Conservation (phyloP, 2,113 vertebrate species). For the Chaetura pelagica region DNA sequence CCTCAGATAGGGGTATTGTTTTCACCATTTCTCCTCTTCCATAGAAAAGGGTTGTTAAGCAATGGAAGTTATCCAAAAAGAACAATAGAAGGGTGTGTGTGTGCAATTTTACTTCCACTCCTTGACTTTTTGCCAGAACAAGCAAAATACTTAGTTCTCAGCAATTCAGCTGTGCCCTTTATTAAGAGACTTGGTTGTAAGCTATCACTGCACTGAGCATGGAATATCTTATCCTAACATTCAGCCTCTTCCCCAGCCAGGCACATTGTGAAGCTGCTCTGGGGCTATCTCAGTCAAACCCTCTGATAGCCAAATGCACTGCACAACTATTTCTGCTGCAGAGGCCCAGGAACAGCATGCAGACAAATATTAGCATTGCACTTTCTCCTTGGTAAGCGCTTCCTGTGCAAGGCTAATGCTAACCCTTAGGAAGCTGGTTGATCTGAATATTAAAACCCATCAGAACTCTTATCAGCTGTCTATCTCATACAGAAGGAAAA, state of each 20-base stretch:
- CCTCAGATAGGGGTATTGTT: constrained; percentile 29
- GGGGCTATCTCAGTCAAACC: background rate
- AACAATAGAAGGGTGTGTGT: constrained; percentile 24
- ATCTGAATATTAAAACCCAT: background rate
- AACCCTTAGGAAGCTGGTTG: background rate
- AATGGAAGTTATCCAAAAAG: constrained; percentile 54
- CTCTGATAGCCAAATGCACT: background rate
- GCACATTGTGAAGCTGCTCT: background rate
- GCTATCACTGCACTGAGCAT: background rate
- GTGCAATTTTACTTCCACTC: constrained; percentile 47
- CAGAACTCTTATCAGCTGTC: background rate
- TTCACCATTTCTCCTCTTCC: constrained; percentile 13
- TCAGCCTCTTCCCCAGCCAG: background rate
- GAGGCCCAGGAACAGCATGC: background rate
- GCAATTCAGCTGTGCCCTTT: background rate
- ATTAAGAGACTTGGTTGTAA: background rate
- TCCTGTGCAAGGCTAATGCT: background rate
- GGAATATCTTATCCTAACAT: background rate
- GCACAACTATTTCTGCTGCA: background rate
- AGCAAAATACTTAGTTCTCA: constrained; percentile 25
- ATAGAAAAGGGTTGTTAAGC: constrained; percentile 9
- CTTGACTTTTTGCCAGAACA: constrained; percentile 54
- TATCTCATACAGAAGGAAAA: background rate
- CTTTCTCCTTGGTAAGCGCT: background rate
- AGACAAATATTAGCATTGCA: background rate